Conservation (phyloP, 2,113 vertebrate species). For the Syrmaticus mikado region DNA sequence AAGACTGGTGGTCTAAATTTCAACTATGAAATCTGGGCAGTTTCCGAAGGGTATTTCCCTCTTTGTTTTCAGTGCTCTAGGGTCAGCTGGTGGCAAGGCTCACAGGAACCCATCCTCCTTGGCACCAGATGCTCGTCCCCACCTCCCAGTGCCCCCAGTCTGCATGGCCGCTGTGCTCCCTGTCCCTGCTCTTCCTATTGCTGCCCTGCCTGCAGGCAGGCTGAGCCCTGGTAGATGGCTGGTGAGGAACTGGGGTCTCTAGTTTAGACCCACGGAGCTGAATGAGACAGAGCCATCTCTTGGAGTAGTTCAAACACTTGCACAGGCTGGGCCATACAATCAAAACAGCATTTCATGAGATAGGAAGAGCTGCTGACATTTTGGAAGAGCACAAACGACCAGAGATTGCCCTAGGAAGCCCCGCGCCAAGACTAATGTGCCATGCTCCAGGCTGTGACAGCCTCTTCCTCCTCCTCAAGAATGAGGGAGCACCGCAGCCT, state of each 20-base stretch:
- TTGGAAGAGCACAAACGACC: neutral
- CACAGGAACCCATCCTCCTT: neutral
- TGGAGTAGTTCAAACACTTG: neutral
- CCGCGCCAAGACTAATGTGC: no score
- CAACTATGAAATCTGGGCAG: slow-evolving; percentile 34
- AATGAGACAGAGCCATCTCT: neutral
- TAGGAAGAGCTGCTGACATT: neutral
- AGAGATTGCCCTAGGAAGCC: neutral
- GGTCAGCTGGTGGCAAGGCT: neutral
- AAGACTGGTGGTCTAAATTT: slow-evolving; percentile 69
- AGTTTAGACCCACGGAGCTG: neutral
- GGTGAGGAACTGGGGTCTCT: accelerated
- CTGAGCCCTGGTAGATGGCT: neutral
- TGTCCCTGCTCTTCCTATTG: accelerated
- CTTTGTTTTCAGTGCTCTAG: neutral
- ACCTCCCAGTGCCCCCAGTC: neutral
- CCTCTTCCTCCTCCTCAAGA: neutral
- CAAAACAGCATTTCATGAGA: neutral
- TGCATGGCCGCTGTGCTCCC: accelerated
- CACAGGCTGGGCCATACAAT: neutral
- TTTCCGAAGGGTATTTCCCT: slow-evolving; percentile 67
- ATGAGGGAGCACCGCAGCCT: no score
- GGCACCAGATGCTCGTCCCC: accelerated
- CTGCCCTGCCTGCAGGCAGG: neutral
- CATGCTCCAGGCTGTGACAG: neutral